These are phyloP conservation scores for Diarsia brunnea DNA, from an alignment of 2,888 invertebrate species.

Conservation along the genomic window DNA sequence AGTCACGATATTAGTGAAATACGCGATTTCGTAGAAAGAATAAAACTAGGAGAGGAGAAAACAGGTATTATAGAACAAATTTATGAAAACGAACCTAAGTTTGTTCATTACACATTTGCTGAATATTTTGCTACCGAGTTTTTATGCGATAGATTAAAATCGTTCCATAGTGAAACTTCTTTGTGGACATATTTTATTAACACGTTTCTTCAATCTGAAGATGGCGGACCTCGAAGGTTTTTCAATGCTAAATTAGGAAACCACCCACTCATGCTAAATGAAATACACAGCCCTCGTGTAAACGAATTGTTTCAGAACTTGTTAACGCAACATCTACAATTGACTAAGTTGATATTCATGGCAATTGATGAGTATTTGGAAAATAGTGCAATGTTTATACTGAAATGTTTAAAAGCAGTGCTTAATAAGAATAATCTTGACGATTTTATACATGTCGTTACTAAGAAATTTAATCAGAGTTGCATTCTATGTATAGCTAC, in stretches of 20 bases:
- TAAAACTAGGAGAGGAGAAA: slow-evolving; percentile 57
- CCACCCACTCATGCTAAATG: slow-evolving; percentile 28
- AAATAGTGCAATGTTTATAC: slow-evolving; percentile 46
- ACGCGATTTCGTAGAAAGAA: slow-evolving; percentile 29
- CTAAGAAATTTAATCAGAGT: slow-evolving; percentile 5
- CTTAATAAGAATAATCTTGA: slow-evolving; percentile 17
- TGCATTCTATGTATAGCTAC: slow-evolving; percentile 38
- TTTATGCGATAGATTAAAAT: slow-evolving; percentile 46
- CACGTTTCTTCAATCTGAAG: slow-evolving; percentile 40
- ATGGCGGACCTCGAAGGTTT: slow-evolving; percentile 35
- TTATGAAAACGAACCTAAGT: slow-evolving; percentile 50
- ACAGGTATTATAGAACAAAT: slow-evolving; percentile 59
- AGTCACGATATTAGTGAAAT: slow-evolving; percentile 30
- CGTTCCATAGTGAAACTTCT: slow-evolving; percentile 13
- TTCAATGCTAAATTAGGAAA: slow-evolving; percentile 49
- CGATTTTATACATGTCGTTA: slow-evolving; percentile 30
- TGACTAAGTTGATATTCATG: slow-evolving; percentile 23
- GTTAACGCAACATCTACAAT: slow-evolving; percentile 8
- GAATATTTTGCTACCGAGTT: slow-evolving; percentile 63
- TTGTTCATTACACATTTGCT: slow-evolving; percentile 63
- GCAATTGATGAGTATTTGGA: slow-evolving; percentile 37
- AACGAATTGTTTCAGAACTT: slow-evolving; percentile 26
- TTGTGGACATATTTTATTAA: slow-evolving; percentile 49
- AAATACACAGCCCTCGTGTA: slow-evolving; percentile 14
- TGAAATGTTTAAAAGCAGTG: slow-evolving; percentile 33